phyloP scores from a whole-genome alignment of 2,113 vertebrate genomes.

The Willisornis vidua region DNA sequence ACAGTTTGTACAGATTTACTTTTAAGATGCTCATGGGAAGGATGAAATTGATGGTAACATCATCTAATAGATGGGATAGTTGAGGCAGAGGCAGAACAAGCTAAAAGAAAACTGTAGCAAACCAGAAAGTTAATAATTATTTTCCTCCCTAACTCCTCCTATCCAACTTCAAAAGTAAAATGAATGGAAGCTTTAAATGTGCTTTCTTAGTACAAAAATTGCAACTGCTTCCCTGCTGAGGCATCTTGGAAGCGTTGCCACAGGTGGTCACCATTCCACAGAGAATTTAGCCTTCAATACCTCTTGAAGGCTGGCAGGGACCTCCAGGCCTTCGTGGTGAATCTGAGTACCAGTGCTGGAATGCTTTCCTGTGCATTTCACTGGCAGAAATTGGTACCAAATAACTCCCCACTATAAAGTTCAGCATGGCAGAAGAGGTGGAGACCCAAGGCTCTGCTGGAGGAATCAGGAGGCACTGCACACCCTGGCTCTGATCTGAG shows the following conservation, averaged over 20 bases:
- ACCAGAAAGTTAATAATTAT: neutral
- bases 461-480: neutral
- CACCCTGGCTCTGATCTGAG: accelerated
- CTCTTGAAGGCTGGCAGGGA: neutral
- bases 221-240: neutral
- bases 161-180: neutral
- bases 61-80: neutral
- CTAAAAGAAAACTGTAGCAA: neutral
- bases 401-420: neutral
- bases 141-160: neutral
- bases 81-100: neutral
- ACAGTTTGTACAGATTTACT: neutral
- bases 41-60: neutral
- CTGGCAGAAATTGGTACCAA: neutral
- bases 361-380: neutral
- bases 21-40: neutral
- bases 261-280: neutral
- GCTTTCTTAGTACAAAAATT: neutral
- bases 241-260: neutral
- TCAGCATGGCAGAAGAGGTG: accelerated
- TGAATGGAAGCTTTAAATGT: neutral
- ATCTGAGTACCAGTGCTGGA: neutral
- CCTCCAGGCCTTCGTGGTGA: neutral
- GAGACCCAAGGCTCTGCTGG: neutral
- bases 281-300: neutral